Evolutionary conservation across 2,797 vertebrate species (phyloP).

Genomic region (Smutsia gigantea): DNA sequence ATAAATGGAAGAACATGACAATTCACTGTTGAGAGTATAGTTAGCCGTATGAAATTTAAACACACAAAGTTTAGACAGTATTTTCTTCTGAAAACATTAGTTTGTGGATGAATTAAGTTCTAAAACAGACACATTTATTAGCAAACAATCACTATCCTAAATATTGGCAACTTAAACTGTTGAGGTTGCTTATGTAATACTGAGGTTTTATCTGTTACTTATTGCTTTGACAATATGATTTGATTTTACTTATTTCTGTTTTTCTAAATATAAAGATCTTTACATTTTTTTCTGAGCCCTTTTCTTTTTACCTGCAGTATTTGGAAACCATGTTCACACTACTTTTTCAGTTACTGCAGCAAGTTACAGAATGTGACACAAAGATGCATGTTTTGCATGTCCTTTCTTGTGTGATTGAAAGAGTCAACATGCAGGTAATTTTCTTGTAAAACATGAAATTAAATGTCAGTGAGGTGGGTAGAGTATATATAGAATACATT

Average conservation of each 20-base stretch:
- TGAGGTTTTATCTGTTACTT: background rate
- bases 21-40: background rate
- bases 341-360: constrained; percentile 96
- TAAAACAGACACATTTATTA: background rate
- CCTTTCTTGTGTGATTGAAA: constrained; percentile 97
- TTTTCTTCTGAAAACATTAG: background rate
- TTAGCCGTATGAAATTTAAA: constrained; percentile 32
- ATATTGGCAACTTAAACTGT: background rate
- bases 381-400: constrained; percentile 99
- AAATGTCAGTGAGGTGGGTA: constrained; percentile 23
- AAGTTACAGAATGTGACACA: constrained; percentile 97
- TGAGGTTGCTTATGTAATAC: background rate
- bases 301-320: constrained; percentile 88
- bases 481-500: background rate
- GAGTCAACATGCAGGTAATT: constrained; percentile 95
- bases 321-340: constrained; percentile 95
- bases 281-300: constrained; percentile 11
- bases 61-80: background rate
- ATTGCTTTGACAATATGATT: background rate
- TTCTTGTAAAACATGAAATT: constrained; percentile 34
- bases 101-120: background rate
- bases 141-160: background rate
- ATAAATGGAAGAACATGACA: background rate
- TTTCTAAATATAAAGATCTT: background rate
- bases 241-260: background rate